A percentile compares a stretch with the other conserved stretches of the same genome.
These are phyloP conservation scores for Rhineura floridana DNA, from an alignment of 2,113 vertebrate genomes.

Conservation along the genomic window DNA sequence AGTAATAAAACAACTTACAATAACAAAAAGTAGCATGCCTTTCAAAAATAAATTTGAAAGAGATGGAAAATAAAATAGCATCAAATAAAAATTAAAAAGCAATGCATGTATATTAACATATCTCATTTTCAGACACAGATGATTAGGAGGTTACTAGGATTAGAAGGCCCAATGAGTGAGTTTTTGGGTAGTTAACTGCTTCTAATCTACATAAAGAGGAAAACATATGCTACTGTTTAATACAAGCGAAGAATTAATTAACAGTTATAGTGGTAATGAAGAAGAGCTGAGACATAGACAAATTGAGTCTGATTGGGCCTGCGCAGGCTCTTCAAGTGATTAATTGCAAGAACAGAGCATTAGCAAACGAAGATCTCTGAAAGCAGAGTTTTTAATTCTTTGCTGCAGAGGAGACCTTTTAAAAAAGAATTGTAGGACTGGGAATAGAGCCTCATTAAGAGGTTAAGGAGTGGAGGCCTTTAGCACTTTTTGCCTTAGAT, in stretches of 20 bases:
- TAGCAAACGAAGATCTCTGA: neutral
- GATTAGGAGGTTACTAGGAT: neutral
- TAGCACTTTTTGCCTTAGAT: neutral
- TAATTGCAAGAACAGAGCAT: constrained; percentile 20
- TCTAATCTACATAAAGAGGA: neutral
- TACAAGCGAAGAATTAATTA: constrained; percentile 32
- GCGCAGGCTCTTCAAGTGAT: constrained; percentile 5
- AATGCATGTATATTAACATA: neutral
- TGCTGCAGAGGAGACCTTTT: neutral
- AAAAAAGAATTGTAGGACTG: constrained; percentile 21
- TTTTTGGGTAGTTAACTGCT: neutral
- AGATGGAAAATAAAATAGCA: neutral
- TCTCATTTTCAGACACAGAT: constrained; percentile 5
- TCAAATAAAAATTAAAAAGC: constrained; percentile 9
- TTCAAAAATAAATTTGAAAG: neutral
- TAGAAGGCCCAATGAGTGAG: neutral
- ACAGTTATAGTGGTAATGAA: constrained; percentile 14
- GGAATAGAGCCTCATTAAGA: constrained; percentile 27
- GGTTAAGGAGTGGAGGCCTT: constrained; percentile 8
- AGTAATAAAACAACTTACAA: neutral
- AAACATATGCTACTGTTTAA: constrained; percentile 7
- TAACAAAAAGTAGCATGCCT: neutral
- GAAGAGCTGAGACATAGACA: constrained; percentile 26
- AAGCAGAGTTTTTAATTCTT: neutral
- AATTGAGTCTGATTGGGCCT: constrained; percentile 16